Evolutionary conservation across 1,140 invertebrate genomes (phyloP).

Genomic region (Lucilia sericata): DNA sequence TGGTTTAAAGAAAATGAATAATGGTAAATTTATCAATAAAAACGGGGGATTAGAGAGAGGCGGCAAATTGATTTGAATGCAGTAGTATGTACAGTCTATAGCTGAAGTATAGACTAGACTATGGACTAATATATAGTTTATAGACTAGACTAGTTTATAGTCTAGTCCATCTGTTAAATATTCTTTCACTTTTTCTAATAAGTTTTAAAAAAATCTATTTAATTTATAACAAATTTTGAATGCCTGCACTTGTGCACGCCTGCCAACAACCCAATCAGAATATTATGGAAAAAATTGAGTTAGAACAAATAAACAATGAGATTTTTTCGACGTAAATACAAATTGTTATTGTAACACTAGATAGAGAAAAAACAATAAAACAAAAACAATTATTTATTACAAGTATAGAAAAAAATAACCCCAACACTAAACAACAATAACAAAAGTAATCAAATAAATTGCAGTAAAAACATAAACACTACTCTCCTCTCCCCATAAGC

Average conservation of each 20-base stretch:
- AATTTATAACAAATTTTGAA: not conserved
- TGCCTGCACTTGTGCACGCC: conserved; percentile 2
- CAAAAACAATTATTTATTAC: not conserved
- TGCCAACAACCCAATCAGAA: not conserved
- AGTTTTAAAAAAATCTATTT: not conserved
- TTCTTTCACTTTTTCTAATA: not conserved
- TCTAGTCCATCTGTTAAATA: no score
- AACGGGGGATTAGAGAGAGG: no score
- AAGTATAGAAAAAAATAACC: conserved; percentile 7
- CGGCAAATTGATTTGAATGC: no score
- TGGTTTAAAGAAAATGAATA: no score
- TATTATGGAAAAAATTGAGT: not conserved
- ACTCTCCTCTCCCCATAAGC: not conserved
- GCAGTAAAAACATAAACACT: not conserved
- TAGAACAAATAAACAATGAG: not conserved
- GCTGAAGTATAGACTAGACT: no score
- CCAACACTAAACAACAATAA: not conserved
- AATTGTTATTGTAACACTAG: not conserved
- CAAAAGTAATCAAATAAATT: conserved; percentile 8
- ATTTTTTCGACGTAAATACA: not conserved
- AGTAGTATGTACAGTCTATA: no score
- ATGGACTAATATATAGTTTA: no score
- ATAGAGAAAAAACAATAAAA: not conserved
- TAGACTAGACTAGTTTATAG: no score
- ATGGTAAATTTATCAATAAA: no score